phyloP scores from a whole-genome alignment of 1,140 invertebrate genomes.

The Lasaia peninsularis region DNA sequence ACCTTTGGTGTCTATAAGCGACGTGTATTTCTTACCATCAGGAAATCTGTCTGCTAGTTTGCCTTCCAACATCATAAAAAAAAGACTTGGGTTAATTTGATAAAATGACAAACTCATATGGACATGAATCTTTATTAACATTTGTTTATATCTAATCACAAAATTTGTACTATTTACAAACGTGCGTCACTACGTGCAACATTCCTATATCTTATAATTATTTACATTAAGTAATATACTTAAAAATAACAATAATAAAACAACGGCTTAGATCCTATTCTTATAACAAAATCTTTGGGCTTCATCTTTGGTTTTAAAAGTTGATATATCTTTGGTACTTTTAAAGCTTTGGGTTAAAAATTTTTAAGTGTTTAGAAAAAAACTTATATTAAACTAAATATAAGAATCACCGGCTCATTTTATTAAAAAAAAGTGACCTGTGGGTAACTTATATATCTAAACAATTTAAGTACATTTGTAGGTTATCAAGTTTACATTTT shows the following conservation, averaged over 20 bases:
- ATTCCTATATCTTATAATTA: conserved; percentile 45
- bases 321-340: conserved; percentile 36
- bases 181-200: conserved; percentile 55
- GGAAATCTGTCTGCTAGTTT: conserved; percentile 32
- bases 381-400: too few species aligned
- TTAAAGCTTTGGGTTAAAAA: conserved; percentile 17
- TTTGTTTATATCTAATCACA: conserved; percentile 52
- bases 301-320: conserved; percentile 12
- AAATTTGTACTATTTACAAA: conserved; percentile 68
- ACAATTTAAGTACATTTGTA: too few species aligned
- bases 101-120: too few species aligned
- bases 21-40: not conserved
- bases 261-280: not conserved
- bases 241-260: conserved; percentile 38
- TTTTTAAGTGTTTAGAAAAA: not conserved
- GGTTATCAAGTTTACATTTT: too few species aligned
- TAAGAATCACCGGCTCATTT: too few species aligned
- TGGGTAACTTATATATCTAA: too few species aligned
- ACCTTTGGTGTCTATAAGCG: too few species aligned
- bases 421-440: not conserved
- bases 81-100: too few species aligned
- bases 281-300: conserved; percentile 38
- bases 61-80: too few species aligned
- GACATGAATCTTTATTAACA: conserved; percentile 30
- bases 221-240: conserved; percentile 58